Evolutionary conservation across 2,888 invertebrate genomes (phyloP).

Genomic region (Sycophila texana): DNA sequence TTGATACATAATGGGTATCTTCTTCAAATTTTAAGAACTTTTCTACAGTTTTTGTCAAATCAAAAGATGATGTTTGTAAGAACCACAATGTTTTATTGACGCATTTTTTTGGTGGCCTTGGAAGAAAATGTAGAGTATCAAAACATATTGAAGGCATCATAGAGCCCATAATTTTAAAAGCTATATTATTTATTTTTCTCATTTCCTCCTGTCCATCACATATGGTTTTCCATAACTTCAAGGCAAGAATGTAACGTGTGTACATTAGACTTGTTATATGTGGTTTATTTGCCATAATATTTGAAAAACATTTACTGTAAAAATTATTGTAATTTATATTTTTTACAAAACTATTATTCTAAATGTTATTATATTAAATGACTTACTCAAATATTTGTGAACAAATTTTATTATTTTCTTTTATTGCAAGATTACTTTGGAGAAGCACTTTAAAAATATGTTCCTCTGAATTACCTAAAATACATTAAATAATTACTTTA

Average conservation of each 20-base stretch:
- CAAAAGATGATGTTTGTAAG: constrained; percentile 65
- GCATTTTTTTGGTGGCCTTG: constrained; percentile 59
- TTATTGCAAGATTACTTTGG: constrained; percentile 63
- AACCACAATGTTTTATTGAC: constrained; percentile 65
- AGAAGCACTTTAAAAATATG: constrained; percentile 70
- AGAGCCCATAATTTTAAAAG: constrained; percentile 64
- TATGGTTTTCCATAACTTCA: constrained; percentile 69
- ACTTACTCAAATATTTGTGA: constrained; percentile 67
- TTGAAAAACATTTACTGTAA: constrained; percentile 66
- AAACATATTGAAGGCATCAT: constrained; percentile 61
- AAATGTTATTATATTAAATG: constrained; percentile 20
- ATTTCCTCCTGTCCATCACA: constrained; percentile 62
- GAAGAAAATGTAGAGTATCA: constrained; percentile 62
- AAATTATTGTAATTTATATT: constrained; percentile 21
- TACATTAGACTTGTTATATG: constrained; percentile 64
- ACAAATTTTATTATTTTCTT: constrained; percentile 66
- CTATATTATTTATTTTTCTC: constrained; percentile 64
- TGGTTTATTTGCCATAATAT: constrained; percentile 55
- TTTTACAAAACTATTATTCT: neutral
- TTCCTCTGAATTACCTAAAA: constrained; percentile 69
- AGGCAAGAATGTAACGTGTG: constrained; percentile 67
- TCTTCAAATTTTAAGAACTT: constrained; percentile 64
- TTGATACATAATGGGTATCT: constrained; percentile 13
- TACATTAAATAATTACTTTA: neutral
- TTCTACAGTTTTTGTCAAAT: constrained; percentile 63